Base-by-base conservation (phyloP, 2,113 vertebrate genomes). In the Shinisaurus crocodilurus region DNA sequence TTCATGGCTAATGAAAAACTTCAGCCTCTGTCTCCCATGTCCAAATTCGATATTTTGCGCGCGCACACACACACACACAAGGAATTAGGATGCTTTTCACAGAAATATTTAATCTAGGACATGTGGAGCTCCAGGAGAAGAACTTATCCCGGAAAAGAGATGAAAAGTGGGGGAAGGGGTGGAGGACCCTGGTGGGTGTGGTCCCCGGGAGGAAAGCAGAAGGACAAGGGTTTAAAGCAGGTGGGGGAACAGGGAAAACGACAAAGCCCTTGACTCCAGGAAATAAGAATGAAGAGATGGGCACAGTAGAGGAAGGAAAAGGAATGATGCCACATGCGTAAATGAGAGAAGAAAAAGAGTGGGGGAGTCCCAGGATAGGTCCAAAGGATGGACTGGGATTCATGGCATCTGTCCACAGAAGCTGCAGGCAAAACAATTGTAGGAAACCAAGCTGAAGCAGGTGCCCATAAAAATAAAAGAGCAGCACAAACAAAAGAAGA, bases 41-140 rank as follows among this genome's bases (percentile, higher is more conserved):
- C 74, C 45, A 67, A 67, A 85, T 43, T 83, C 37, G 75, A 15
- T 76, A 45, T 50, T 75, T 70, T 34, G 1, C 54, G 13, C 13
- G 13, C 13, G 4, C 13, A 12, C 54, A 40, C 12, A 77, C 48
- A 32, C 60, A 85, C 87, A 50, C 9, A 76, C 72, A n/a, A 75
- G 29, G 70, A 65, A 12, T 74, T 88, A 43, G 25, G 89, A 89
- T 0, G 32, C 16, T 32, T 89, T 93, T 92, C 74, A 40, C 29
- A 48, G 20, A 10, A 86, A 60, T 27, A 15, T 3, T 89, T 37
- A 37, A 0, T 0, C 79, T 60, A 77, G 72, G 29, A 18, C 37
- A 86, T 0, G 0, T 16, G 7, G 16, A 69, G 3, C 29, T 85
- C 65, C 43, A 45, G 25, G 25, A 15, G 43, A 60, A 60, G 81